Conservation (phyloP, 2,888 invertebrate genomes). For the Agrypnus murinus region DNA sequence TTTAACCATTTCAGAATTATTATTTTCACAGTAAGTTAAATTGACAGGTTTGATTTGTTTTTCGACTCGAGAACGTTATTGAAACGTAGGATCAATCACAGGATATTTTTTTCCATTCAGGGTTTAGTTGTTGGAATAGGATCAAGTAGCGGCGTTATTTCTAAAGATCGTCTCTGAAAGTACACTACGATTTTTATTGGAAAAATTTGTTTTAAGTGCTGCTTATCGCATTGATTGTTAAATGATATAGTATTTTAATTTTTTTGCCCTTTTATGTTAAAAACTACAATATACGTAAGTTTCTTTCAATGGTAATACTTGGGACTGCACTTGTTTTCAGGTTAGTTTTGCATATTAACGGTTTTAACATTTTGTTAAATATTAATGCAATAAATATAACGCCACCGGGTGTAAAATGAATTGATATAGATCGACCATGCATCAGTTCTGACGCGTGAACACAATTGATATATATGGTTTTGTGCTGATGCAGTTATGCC, state of each 20-base stretch:
- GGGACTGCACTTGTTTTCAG: no score
- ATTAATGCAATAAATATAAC: constrained; percentile 8
- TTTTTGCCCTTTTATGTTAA: no score
- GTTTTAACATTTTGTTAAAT: constrained; percentile 7
- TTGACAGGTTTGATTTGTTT: constrained; percentile 14
- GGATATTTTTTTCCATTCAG: constrained; percentile 2
- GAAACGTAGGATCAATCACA: constrained; percentile 13
- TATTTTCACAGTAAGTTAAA: constrained; percentile 5
- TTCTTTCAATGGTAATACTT: no score
- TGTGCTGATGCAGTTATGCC: constrained; percentile 29
- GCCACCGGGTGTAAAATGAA: constrained; percentile 29
- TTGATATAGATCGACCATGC: constrained; percentile 42
- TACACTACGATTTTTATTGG: no score
- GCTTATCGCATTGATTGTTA: no score
- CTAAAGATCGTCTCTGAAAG: background rate
- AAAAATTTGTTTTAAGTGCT: no score
- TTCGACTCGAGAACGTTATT: constrained; percentile 10
- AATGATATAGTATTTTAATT: no score
- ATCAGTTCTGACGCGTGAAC: constrained; percentile 34
- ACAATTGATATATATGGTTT: constrained; percentile 41
- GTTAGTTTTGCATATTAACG: no score
- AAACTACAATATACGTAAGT: no score
- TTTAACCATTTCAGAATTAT: constrained; percentile 11
- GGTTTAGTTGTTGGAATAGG: background rate
- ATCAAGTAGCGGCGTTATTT: background rate